phyloP scores from a whole-genome alignment of 2,113 vertebrate species.

The Apus apus region DNA sequence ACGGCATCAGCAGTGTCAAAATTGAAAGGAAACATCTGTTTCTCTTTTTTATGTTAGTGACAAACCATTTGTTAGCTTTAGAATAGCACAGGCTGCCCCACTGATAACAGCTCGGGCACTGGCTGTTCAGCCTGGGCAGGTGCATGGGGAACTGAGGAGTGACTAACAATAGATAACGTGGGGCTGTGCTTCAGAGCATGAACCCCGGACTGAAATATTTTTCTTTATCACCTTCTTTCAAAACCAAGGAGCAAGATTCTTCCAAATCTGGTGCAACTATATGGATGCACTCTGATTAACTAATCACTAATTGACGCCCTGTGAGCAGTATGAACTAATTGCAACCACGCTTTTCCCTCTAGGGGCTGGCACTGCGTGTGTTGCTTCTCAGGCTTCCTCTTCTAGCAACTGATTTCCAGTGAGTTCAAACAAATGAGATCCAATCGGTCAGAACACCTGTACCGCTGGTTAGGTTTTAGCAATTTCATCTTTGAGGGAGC shows the following conservation, averaged over 20 bases:
- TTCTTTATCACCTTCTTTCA: background rate
- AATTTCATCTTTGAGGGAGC: background rate
- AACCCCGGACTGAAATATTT: background rate
- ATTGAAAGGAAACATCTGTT: conserved; percentile 71
- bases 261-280: background rate
- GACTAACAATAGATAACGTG: background rate
- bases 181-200: background rate
- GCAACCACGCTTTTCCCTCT: background rate
- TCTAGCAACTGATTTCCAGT: background rate
- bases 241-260: background rate
- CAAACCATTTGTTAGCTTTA: conserved; percentile 61
- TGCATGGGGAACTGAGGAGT: background rate
- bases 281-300: background rate
- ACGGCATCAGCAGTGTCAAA: background rate
- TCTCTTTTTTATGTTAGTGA: conserved; percentile 60
- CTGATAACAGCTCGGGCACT: conserved; percentile 28
- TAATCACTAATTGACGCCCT: background rate
- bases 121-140: conserved; percentile 25
- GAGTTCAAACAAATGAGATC: background rate
- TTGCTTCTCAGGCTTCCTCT: background rate
- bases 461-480: background rate
- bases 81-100: conserved; percentile 42
- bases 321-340: background rate
- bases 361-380: background rate
- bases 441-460: background rate